These are phyloP conservation scores for Hetaerina titia DNA, from an alignment of 2,888 invertebrate genomes.

Conservation along the genomic window DNA sequence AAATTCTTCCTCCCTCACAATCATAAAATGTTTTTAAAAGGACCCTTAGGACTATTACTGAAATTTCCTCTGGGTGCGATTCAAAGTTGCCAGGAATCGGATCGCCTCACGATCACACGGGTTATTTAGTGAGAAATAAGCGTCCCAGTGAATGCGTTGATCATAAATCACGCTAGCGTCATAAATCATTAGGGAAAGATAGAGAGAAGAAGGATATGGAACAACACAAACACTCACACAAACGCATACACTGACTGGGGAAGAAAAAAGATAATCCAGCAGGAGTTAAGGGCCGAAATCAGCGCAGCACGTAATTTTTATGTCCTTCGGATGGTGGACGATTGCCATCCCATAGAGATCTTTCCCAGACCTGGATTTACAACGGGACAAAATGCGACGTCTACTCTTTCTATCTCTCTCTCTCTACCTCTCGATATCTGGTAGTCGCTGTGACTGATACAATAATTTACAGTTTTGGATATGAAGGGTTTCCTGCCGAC, in stretches of 20 bases:
- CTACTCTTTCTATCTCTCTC: background rate
- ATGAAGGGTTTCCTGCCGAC: background rate
- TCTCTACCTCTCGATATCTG: background rate
- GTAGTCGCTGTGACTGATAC: background rate
- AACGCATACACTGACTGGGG: too few species aligned
- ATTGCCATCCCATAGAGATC: background rate
- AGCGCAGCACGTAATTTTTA: background rate
- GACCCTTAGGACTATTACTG: background rate
- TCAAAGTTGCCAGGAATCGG: background rate
- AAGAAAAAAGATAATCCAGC: background rate
- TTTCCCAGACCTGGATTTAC: background rate
- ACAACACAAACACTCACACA: too few species aligned
- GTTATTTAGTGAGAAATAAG: conserved; percentile 9
- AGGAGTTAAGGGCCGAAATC: background rate
- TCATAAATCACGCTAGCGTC: background rate
- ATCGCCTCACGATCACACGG: background rate
- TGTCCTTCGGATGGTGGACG: background rate
- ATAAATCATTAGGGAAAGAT: background rate
- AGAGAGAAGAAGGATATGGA: background rate
- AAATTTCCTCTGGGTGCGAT: background rate
- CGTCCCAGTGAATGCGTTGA: background rate
- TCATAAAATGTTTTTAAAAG: too few species aligned
- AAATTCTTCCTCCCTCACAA: too few species aligned
- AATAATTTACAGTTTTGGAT: conserved; percentile 1
- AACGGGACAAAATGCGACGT: background rate